Base-by-base conservation (phyloP, 2,797 vertebrate species). In the Xenopus petersii region DNA sequence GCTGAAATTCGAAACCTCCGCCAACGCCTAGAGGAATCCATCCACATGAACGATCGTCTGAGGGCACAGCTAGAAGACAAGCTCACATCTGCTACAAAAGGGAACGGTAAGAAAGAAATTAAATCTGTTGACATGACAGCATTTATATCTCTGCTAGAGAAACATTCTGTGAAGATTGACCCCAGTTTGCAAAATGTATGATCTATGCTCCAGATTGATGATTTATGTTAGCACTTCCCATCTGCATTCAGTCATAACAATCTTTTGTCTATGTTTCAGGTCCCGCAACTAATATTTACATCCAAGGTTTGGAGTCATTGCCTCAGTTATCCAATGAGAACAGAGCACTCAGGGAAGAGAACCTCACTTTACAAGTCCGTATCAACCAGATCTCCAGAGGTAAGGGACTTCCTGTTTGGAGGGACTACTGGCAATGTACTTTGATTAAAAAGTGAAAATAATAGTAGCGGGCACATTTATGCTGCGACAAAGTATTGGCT, bases 1-100 rank as follows among this genome's bases (percentile, higher is more conserved):
- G 80, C 84, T 7, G 96, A 98, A 87, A 94, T 98, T 79, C 86
- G 93, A 58, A 89, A 83, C 82, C 91, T 98, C 64, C 93, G 92
- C 10, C 93, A 91, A 84, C 92, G 90, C 33, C 90, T 98, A 0
- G 94, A 96, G 80, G 95, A 97, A 70, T 97, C 96, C 79, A 97
- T 98, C 82, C 91, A 91, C 82, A 95, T 92, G 81, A 97, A 98
- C 0, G 93, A 98, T 76, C 89, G 89, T 2, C 93, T 98, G 24
- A 85, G 94, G 36, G 90, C 92, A 78, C 95, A 98, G 86, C 89
- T 98, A 17, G 93, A 96, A 69, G 85, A 86, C 30, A 86, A 87
- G 21, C 88, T 98, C 74, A 85, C 87, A 21, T 82, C 84, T 2
- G 74, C 86, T 0, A 0, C 80, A 68, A 80, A 83, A 0, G 89